Evolutionary conservation across 2,888 invertebrate genomes (phyloP).

Genomic region (Cistogaster globosa): DNA sequence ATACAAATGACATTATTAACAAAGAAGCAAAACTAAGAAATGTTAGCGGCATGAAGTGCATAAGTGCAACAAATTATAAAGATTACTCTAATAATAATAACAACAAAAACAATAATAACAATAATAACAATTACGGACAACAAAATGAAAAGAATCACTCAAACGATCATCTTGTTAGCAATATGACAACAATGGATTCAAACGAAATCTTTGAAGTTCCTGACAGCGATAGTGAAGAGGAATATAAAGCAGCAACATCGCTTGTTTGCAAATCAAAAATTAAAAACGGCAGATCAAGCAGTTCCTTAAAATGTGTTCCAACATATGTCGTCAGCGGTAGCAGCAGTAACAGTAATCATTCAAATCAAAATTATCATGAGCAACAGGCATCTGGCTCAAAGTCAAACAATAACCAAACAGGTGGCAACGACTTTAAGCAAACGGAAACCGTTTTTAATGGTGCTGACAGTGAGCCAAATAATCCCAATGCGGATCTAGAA

Average conservation of each 20-base stretch:
- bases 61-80: slow-evolving; percentile 59
- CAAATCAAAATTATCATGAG: slow-evolving; percentile 63
- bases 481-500: slow-evolving; percentile 73
- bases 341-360: slow-evolving; percentile 71
- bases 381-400: slow-evolving; percentile 72
- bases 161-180: slow-evolving; percentile 27
- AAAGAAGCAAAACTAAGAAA: slow-evolving; percentile 70
- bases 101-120: slow-evolving; percentile 65
- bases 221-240: slow-evolving; percentile 75
- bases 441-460: slow-evolving; percentile 66
- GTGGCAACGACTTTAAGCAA: slow-evolving; percentile 69
- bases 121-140: slow-evolving; percentile 62
- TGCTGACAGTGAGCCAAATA: slow-evolving; percentile 56
- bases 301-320: slow-evolving; percentile 59
- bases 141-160: slow-evolving; percentile 41
- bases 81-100: slow-evolving; percentile 55
- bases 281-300: slow-evolving; percentile 54
- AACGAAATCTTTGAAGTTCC: slow-evolving; percentile 76
- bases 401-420: slow-evolving; percentile 58
- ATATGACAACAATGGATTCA: slow-evolving; percentile 46
- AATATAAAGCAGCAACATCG: slow-evolving; percentile 49
- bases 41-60: slow-evolving; percentile 46
- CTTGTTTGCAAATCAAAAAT: slow-evolving; percentile 22
- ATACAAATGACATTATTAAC: slow-evolving; percentile 66
- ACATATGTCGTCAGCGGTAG: slow-evolving; percentile 73